These are phyloP conservation scores for Alectoris magna DNA, from an alignment of 2,797 vertebrate genomes.

Conservation along the genomic window DNA sequence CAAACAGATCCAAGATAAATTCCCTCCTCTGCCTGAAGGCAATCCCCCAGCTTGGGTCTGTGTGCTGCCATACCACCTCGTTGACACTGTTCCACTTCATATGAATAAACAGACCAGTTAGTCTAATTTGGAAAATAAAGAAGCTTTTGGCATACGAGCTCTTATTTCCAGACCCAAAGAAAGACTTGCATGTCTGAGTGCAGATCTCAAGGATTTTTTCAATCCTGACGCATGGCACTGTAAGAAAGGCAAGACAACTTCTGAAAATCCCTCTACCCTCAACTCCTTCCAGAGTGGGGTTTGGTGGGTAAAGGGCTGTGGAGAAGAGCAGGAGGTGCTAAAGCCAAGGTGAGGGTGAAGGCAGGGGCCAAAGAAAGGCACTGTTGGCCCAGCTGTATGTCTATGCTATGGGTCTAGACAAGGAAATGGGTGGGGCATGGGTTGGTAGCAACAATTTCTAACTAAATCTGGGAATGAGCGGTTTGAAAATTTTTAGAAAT, in stretches of 20 bases:
- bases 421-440: neutral
- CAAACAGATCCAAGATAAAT: slow-evolving; percentile 10
- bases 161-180: neutral
- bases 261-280: neutral
- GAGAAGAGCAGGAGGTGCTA: neutral
- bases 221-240: neutral
- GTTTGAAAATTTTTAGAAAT: neutral
- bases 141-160: fast-evolving
- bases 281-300: neutral
- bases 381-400: neutral
- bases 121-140: slow-evolving; percentile 21
- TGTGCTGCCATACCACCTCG: neutral
- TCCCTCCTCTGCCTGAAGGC: neutral
- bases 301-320: fast-evolving
- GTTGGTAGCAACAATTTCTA: neutral
- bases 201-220: neutral
- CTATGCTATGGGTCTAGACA: too few relatives aligned
- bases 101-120: neutral
- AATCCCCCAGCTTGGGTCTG: neutral
- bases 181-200: neutral
- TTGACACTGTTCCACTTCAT: neutral
- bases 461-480: neutral
- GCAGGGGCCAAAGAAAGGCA: neutral
- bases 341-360: neutral
- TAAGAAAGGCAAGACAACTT: neutral